Conservation (phyloP, 2,888 invertebrate species). For the Cabera pusaria region DNA sequence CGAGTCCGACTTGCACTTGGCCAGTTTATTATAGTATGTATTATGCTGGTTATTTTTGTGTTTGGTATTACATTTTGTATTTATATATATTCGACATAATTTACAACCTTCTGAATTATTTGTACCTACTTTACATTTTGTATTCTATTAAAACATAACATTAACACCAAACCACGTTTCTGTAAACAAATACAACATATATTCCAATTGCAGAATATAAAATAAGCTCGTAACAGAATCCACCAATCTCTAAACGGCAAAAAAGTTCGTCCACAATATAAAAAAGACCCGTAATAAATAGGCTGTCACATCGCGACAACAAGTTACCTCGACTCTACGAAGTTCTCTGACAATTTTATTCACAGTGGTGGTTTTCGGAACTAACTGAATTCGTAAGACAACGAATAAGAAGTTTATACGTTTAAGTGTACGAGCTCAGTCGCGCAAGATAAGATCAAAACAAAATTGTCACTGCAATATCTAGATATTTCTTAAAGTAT, state of each 20-base stretch:
- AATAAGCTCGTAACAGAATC: slow-evolving; percentile 1
- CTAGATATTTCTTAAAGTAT: slow-evolving; percentile 10
- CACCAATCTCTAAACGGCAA: slow-evolving; percentile 1
- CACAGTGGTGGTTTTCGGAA: neutral
- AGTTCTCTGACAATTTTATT: slow-evolving; percentile 3
- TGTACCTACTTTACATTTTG: no score
- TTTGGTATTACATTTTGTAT: no score
- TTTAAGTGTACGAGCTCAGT: no score
- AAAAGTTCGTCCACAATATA: slow-evolving; percentile 7
- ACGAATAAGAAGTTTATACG: no score
- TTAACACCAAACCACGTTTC: no score
- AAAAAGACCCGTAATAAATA: slow-evolving; percentile 18
- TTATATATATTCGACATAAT: no score
- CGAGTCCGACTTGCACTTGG: no score
- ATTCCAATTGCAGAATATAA: slow-evolving; percentile 1
- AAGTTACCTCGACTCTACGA: slow-evolving; percentile 12
- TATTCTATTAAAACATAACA: no score
- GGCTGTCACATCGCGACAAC: slow-evolving; percentile 20
- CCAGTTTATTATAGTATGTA: no score
- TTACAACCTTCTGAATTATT: no score
- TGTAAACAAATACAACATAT: neutral
- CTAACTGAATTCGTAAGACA: neutral
- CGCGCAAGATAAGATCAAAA: neutral
- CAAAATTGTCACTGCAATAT: slow-evolving; percentile 1
- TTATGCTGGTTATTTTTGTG: no score